Conservation (phyloP, 2,113 vertebrate species). For the Phrynosoma blainvillii region DNA sequence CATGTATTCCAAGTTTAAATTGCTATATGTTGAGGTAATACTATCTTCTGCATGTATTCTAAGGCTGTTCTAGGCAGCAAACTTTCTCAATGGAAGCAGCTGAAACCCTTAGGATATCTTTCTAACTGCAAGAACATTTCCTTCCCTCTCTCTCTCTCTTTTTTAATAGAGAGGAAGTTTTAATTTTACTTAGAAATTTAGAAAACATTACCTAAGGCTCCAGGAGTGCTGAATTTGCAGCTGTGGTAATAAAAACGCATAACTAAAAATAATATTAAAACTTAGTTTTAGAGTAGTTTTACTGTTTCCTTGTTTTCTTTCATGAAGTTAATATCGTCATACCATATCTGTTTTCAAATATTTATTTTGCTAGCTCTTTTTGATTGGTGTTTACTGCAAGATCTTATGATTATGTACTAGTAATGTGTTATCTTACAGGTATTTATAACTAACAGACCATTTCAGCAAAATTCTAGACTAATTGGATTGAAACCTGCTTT, state of each 20-base stretch:
- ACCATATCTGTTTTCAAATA: conserved; percentile 42
- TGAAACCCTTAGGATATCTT: conserved; percentile 34
- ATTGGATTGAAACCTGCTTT: not conserved
- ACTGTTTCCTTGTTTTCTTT: conserved; percentile 65
- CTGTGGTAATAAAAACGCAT: conserved; percentile 68
- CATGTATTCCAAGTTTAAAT: not conserved
- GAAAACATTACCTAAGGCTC: conserved; percentile 65
- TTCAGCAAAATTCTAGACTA: not conserved
- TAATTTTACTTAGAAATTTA: conserved; percentile 71
- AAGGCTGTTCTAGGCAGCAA: not conserved
- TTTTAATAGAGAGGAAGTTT: conserved; percentile 69
- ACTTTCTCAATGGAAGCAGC: not conserved
- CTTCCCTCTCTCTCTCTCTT: conserved; percentile 20
- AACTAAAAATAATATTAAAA: conserved; percentile 45
- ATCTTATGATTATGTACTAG: not conserved
- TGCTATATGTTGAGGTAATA: not conserved
- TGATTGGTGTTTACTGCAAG: not conserved
- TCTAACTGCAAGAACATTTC: conserved; percentile 47
- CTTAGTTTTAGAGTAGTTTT: conserved; percentile 60
- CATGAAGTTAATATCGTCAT: conserved; percentile 49
- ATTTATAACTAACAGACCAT: not conserved
- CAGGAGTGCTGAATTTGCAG: conserved; percentile 60
- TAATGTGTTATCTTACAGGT: not conserved
- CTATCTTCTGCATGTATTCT: too few species aligned
- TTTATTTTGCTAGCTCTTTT: not conserved